A percentile compares a stretch with the other conserved stretches of the same genome.
Conservation (phyloP, 2,797 vertebrate genomes). For the Aselliscus stoliczkanus region DNA sequence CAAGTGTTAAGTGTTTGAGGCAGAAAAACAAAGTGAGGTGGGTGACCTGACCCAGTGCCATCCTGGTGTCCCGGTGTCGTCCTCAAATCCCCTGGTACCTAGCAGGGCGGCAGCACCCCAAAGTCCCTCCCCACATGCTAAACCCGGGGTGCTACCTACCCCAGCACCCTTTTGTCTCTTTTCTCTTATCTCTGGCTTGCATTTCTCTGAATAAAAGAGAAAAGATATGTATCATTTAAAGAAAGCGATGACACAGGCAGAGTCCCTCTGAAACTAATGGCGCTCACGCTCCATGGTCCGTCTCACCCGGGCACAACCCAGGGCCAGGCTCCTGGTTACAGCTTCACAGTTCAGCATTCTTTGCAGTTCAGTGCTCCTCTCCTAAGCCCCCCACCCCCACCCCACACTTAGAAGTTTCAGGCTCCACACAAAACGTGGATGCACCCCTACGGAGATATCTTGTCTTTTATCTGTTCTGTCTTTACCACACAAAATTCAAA, state of each 20-base stretch:
- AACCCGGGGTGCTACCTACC: too few species aligned
- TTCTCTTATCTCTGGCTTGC: neutral
- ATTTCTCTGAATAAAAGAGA: neutral
- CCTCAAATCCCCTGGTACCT: neutral
- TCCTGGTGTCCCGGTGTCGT: neutral
- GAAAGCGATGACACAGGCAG: neutral
- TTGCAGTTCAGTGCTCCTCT: too few species aligned
- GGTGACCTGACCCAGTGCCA: too few species aligned
- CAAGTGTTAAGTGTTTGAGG: neutral
- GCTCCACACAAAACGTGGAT: too few species aligned
- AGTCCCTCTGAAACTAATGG: too few species aligned
- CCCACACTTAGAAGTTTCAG: neutral
- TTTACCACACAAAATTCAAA: neutral
- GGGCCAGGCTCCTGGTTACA: too few species aligned
- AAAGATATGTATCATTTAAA: neutral
- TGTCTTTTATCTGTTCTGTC: too few species aligned
- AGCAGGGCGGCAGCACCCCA: too few species aligned
- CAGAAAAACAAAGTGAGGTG: neutral
- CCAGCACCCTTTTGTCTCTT: neutral
- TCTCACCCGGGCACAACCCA: neutral
- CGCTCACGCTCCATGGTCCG: fast-evolving
- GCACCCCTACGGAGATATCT: neutral
- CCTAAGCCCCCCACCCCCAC: too few species aligned
- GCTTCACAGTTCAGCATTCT: fast-evolving
- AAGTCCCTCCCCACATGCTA: neutral